A percentile compares a stretch with the other conserved stretches of the same genome.
These are phyloP conservation scores for Sibirionetta formosa DNA, from an alignment of 2,797 vertebrate genomes.

Conservation along the genomic window DNA sequence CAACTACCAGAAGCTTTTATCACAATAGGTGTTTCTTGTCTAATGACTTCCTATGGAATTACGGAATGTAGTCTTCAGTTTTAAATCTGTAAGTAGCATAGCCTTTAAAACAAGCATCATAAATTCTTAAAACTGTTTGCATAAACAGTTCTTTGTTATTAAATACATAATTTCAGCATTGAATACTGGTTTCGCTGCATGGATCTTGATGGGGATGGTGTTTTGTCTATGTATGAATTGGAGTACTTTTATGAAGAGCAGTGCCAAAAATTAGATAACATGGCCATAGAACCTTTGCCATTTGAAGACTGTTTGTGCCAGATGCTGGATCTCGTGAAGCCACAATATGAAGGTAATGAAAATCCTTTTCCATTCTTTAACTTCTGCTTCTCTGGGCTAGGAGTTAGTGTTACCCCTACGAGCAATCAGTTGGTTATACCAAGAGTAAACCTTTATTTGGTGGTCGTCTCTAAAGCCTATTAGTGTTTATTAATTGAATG, in stretches of 20 bases:
- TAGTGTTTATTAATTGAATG: not conserved
- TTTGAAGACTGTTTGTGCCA: conserved; percentile 97
- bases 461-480: not conserved
- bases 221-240: conserved; percentile 95
- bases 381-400: not conserved
- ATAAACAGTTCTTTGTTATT: not conserved
- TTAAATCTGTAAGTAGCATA: not conserved
- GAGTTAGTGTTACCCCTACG: not conserved
- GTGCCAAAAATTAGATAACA: conserved; percentile 91
- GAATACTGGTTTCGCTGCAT: conserved; percentile 99
- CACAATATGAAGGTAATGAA: conserved; percentile 87
- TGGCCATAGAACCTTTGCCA: conserved; percentile 94
- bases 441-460: not conserved
- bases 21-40: not conserved
- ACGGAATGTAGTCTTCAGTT: not conserved
- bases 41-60: not conserved
- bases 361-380: not conserved
- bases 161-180: conserved; percentile 83
- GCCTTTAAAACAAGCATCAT: not conserved
- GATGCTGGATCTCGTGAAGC: conserved; percentile 96
- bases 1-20: not conserved
- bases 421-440: not conserved
- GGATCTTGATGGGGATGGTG: conserved; percentile 96
- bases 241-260: conserved; percentile 97
- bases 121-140: not conserved